A percentile compares a stretch with the other conserved stretches of the same genome.
phyloP scores from a whole-genome alignment of 2,113 vertebrate genomes.

The Erythrocercus mccallii region DNA sequence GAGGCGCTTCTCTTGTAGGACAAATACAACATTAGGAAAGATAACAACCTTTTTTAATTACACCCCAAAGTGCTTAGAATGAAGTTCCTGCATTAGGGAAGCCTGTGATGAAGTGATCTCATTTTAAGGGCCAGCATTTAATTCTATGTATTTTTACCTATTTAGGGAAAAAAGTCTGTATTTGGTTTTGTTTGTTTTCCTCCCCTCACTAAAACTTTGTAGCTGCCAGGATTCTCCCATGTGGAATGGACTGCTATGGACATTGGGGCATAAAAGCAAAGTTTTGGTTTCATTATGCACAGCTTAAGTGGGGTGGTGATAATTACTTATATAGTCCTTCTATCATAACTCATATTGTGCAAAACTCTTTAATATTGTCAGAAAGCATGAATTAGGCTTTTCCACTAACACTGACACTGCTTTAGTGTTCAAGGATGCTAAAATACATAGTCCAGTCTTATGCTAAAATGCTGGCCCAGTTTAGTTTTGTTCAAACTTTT shows the following conservation, averaged over 20 bases:
- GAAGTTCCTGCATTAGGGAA: neutral
- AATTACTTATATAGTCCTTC: neutral
- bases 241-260: neutral
- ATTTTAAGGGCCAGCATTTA: neutral
- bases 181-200: neutral
- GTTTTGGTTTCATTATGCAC: neutral
- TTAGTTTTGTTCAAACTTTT: neutral
- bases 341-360: rapidly evolving
- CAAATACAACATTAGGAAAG: neutral
- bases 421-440: neutral
- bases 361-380: neutral
- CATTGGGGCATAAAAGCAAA: neutral
- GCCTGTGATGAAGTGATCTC: neutral
- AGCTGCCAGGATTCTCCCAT: neutral
- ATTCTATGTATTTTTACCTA: neutral
- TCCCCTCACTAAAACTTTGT: neutral
- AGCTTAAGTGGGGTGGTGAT: neutral
- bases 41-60: neutral
- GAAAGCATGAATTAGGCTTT: neutral
- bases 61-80: neutral
- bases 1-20: neutral
- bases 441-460: neutral
- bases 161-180: neutral
- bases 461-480: neutral
- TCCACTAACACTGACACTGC: rapidly evolving